Conservation (phyloP, 2,888 invertebrate genomes). For the Ophion ellenae region DNA sequence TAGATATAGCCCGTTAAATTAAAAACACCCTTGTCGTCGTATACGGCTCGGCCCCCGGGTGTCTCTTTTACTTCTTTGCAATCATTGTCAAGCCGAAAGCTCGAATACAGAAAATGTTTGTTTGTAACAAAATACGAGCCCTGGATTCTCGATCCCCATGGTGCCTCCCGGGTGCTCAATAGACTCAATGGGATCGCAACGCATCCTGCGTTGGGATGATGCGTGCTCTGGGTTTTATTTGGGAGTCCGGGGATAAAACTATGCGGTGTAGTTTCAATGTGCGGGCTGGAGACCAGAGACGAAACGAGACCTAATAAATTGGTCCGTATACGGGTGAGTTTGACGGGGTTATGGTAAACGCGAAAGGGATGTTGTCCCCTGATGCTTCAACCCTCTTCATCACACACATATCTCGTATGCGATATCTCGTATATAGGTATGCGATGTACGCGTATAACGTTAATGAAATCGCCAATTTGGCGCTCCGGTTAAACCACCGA, state of each 20-base stretch:
- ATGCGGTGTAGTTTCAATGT: slow-evolving; percentile 21
- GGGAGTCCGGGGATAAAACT: not conserved
- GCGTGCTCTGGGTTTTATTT: slow-evolving; percentile 50
- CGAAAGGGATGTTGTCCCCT: slow-evolving; percentile 15
- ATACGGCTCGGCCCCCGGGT: not conserved
- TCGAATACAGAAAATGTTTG: not conserved
- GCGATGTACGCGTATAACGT: slow-evolving; percentile 54
- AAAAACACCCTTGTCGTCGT: too few species aligned
- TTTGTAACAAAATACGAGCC: not conserved
- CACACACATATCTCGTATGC: slow-evolving; percentile 30
- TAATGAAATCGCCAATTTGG: slow-evolving; percentile 70
- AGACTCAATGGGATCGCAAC: slow-evolving; percentile 37
- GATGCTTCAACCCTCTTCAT: slow-evolving; percentile 50
- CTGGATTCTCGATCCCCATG: not conserved
- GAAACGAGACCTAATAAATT: slow-evolving; percentile 65
- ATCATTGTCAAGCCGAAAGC: not conserved
- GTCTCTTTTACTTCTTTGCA: not conserved
- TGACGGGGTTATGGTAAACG: slow-evolving; percentile 21
- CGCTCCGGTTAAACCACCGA: slow-evolving; percentile 64
- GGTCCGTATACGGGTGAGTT: slow-evolving; percentile 57
- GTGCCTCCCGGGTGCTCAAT: not conserved
- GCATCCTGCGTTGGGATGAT: slow-evolving; percentile 45
- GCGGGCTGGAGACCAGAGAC: slow-evolving; percentile 44
- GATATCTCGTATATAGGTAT: slow-evolving; percentile 5
- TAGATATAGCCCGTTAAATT: too few species aligned